A percentile compares a stretch with the other conserved stretches of the same genome.
Evolutionary conservation across 2,797 vertebrate species (phyloP).

Genomic region (Yasuhikotakia modesta): DNA sequence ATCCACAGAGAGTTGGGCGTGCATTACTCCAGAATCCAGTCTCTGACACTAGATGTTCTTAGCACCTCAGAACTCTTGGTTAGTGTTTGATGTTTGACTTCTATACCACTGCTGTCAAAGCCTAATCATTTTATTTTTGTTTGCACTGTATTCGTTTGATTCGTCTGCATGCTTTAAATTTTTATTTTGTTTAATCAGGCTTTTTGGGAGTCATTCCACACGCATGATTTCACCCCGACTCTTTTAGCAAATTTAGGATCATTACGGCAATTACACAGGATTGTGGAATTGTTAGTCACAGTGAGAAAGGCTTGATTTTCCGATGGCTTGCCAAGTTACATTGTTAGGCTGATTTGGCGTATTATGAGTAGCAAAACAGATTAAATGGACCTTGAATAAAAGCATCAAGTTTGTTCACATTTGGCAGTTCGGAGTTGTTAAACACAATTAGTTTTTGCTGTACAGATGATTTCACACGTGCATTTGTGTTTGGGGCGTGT

Average conservation of each 20-base stretch:
- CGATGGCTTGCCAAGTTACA: slow-evolving; percentile 8
- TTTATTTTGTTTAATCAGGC: slow-evolving; percentile 56
- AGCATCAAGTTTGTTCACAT: background rate
- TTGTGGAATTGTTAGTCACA: slow-evolving; percentile 57
- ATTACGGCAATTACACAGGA: slow-evolving; percentile 48
- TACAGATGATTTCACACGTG: slow-evolving; percentile 31
- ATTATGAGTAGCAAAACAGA: slow-evolving; percentile 39
- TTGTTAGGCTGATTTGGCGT: slow-evolving; percentile 31
- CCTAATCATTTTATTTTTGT: background rate
- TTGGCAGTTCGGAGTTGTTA: background rate
- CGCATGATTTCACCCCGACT: slow-evolving; percentile 7
- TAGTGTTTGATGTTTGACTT: slow-evolving; percentile 55
- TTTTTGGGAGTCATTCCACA: slow-evolving; percentile 43
- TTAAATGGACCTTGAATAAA: slow-evolving; percentile 43
- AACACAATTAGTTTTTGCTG: slow-evolving; percentile 16
- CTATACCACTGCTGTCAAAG: background rate
- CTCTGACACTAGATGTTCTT: slow-evolving; percentile 93
- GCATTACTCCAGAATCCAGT: slow-evolving; percentile 98
- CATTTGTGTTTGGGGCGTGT: slow-evolving; percentile 43
- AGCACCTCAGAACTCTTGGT: slow-evolving; percentile 98
- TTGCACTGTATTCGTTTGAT: background rate
- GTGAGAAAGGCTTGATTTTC: slow-evolving; percentile 36
- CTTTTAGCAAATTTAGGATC: slow-evolving; percentile 31
- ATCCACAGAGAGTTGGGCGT: slow-evolving; percentile 97
- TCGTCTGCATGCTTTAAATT: slow-evolving; percentile 60